Conservation (phyloP, 2,797 vertebrate species). For the Scolopax bukidnonensis region DNA sequence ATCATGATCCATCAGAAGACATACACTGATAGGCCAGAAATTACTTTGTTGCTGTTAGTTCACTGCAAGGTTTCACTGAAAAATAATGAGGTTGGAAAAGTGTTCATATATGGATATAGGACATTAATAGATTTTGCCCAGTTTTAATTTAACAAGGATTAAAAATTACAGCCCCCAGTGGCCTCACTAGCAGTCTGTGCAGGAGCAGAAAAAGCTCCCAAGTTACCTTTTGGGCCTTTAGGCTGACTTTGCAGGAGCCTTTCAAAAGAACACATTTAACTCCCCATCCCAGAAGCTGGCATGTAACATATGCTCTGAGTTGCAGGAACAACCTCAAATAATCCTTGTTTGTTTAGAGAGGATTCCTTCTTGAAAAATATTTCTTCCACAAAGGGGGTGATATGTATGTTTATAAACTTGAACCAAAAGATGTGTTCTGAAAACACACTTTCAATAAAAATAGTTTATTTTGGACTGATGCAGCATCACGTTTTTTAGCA, state of each 20-base stretch:
- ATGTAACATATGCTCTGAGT: background rate
- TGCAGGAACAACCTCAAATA: background rate
- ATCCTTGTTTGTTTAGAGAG: conserved; percentile 43
- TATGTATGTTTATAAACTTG: conserved; percentile 48
- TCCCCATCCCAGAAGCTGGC: background rate
- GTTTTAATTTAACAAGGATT: background rate
- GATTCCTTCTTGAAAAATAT: conserved; percentile 29
- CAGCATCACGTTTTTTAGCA: background rate
- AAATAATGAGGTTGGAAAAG: background rate
- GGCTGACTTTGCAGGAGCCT: background rate
- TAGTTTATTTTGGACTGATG: conserved; percentile 51
- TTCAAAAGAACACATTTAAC: background rate
- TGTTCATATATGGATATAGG: background rate
- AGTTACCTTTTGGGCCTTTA: background rate
- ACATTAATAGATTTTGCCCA: background rate
- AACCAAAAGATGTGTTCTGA: conserved; percentile 28
- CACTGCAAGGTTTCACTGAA: background rate
- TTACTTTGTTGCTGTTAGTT: background rate
- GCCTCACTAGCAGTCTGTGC: background rate
- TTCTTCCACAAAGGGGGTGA: conserved; percentile 5
- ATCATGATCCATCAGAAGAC: background rate
- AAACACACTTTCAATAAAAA: conserved; percentile 56
- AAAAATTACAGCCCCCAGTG: background rate
- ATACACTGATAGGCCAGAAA: background rate
- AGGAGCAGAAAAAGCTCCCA: background rate